Conservation (phyloP, 2,797 vertebrate species). For the Sciurus vulgaris region DNA sequence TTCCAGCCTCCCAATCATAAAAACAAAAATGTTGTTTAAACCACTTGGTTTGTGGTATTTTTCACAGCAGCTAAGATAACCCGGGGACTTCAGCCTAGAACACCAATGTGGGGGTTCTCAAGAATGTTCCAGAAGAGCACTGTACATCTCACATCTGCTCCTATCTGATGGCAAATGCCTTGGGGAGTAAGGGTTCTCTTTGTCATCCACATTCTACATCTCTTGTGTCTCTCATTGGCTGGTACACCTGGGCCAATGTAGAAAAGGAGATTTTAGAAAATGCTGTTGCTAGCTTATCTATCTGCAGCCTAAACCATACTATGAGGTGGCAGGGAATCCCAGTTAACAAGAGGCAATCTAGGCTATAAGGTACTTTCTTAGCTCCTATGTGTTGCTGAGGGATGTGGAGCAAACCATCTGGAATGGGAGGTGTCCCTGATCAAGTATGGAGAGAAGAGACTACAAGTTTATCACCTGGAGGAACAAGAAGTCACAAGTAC, state of each 20-base stretch:
- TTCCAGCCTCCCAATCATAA: neutral
- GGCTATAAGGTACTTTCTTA: neutral
- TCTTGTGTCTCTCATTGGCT: neutral
- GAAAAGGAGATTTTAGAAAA: neutral
- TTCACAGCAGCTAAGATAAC: too few relatives aligned
- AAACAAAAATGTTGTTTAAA: neutral
- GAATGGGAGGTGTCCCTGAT: neutral
- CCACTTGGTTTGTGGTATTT: neutral
- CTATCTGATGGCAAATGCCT: neutral
- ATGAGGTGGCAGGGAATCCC: neutral
- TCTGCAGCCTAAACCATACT: neutral
- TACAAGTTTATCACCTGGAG: neutral
- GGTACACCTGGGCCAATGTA: too few relatives aligned
- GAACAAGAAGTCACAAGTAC: neutral
- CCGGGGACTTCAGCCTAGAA: neutral
- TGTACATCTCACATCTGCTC: fast-evolving
- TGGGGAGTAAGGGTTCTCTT: neutral
- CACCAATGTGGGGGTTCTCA: fast-evolving
- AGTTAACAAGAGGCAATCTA: neutral
- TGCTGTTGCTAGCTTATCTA: neutral
- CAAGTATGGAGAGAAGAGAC: neutral
- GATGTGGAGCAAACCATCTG: neutral
- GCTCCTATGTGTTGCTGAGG: neutral
- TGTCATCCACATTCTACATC: neutral
- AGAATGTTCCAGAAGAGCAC: fast-evolving